Evolutionary conservation across 2,888 invertebrate genomes (phyloP).

Genomic region (Gastrophysa polygoni): DNA sequence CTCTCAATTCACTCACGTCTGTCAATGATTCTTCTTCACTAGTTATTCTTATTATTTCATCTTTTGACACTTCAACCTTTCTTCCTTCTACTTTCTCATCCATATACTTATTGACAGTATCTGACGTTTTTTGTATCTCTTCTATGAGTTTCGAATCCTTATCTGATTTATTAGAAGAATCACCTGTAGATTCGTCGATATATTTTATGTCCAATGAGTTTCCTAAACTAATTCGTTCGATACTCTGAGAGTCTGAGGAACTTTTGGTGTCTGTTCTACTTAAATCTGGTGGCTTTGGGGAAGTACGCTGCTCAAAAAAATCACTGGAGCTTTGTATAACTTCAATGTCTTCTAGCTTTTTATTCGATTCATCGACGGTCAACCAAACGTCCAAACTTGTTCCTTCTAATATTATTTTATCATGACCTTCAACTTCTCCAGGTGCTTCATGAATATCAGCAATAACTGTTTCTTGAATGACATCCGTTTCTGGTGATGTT

Average conservation of each 20-base stretch:
- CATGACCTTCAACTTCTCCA: slow-evolving; percentile 38
- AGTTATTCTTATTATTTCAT: slow-evolving; percentile 56
- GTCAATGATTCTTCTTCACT: slow-evolving; percentile 75
- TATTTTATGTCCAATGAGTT: slow-evolving; percentile 58
- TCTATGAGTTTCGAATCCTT: slow-evolving; percentile 53
- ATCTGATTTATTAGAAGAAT: slow-evolving; percentile 56
- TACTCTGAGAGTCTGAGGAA: slow-evolving; percentile 56
- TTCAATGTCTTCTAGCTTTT: slow-evolving; percentile 51
- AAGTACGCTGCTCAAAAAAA: slow-evolving; percentile 57
- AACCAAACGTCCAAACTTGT: slow-evolving; percentile 59
- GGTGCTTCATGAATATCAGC: slow-evolving; percentile 46
- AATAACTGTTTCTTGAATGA: slow-evolving; percentile 43
- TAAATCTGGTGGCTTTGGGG: slow-evolving; percentile 55
- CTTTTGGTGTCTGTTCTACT: slow-evolving; percentile 54
- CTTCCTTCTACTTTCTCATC: slow-evolving; percentile 51
- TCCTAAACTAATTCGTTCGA: slow-evolving; percentile 54
- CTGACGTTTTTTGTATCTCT: slow-evolving; percentile 54
- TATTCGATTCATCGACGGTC: slow-evolving; percentile 55
- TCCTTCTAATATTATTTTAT: slow-evolving; percentile 56
- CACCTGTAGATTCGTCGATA: slow-evolving; percentile 57
- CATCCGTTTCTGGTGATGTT: slow-evolving; percentile 50
- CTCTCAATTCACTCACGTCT: slow-evolving; percentile 68
- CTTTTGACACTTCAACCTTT: slow-evolving; percentile 57
- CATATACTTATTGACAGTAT: slow-evolving; percentile 52
- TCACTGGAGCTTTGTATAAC: slow-evolving; percentile 53